These are phyloP conservation scores for Pedionomus torquatus DNA, from an alignment of 2,113 vertebrate genomes.

Conservation along the genomic window DNA sequence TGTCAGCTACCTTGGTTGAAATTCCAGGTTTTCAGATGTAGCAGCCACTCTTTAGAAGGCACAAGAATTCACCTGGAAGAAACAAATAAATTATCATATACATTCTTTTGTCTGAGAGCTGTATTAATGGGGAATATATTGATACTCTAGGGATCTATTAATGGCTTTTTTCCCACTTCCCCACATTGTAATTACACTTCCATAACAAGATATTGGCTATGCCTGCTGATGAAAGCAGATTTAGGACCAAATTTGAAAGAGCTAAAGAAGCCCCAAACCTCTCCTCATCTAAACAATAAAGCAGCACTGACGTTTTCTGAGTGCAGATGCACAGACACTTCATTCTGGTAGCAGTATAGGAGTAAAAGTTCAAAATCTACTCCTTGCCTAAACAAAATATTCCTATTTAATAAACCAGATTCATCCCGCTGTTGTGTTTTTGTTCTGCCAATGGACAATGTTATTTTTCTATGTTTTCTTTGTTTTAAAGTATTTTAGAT, in stretches of 20 bases:
- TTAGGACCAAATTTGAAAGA: neutral
- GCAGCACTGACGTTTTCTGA: neutral
- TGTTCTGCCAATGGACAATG: neutral
- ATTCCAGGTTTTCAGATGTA: neutral
- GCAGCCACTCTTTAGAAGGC: neutral
- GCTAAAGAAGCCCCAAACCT: fast-evolving
- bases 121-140: neutral
- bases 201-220: neutral
- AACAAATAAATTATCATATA: neutral
- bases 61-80: too few relatives aligned
- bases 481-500: neutral
- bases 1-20: neutral
- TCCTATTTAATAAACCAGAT: neutral
- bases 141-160: neutral
- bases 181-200: neutral
- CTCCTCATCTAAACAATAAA: neutral
- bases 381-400: neutral
- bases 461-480: neutral
- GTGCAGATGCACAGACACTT: fast-evolving
- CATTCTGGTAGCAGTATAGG: neutral
- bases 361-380: neutral
- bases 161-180: neutral
- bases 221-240: neutral
- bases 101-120: neutral
- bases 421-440: neutral